phyloP scores from a whole-genome alignment of 2,113 vertebrate genomes.

The mouse (Mus musculus) region GRCm39 chr15:15617001-15617500 shows the following conservation, averaged over 20 bases:
- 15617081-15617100: not conserved
- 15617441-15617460: not conserved
- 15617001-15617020: not conserved
- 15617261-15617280: too few relatives aligned
- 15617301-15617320: not conserved
- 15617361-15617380: not conserved
- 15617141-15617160: not conserved
- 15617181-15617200: too few relatives aligned
- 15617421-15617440: not conserved
- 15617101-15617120: not conserved
- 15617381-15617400: not conserved
- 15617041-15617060: not conserved
- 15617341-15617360: not conserved
- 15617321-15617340: not conserved
- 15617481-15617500: not conserved
- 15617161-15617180: not conserved
- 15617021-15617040: not conserved
- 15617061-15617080: not conserved
- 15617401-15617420: not conserved
- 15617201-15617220: not conserved
- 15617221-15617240: not conserved
- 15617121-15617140: not conserved
- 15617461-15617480: not conserved
- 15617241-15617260: not conserved
- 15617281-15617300: not conserved